Base-by-base conservation (phyloP, 2,888 invertebrate species). In the Aplocera efformata region DNA sequence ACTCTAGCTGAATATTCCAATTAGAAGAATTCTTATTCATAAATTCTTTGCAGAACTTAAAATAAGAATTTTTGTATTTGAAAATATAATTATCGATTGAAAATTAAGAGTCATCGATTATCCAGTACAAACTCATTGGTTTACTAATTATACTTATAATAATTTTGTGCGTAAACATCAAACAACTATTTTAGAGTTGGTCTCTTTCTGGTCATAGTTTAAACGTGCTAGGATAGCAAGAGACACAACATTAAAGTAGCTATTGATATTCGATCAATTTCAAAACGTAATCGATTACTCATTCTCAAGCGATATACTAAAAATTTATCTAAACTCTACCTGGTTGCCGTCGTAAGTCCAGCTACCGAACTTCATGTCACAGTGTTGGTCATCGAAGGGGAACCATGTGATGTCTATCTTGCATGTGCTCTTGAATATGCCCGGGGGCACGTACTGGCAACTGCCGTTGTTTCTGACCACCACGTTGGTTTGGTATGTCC, bases 381-480 rank as follows among this genome's bases (percentile, higher is more conserved):
- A 99, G 90, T 95, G 94, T 93, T 99, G 99, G 91, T 99, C 98
- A 92, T 99, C 99, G 92, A 99, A 99, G 89, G 99, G 99, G 93
- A 99, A 99, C 98, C 98, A 99, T 89, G 98, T 98, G 94, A 99
- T 99, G 93, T 99, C 98, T 91, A 99, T 99, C 92, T 97, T 97
- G 94, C 99, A 99, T 90, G 98, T 99, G 93, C 98, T 98, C 94
- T 98, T 98, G 94, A 99, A 98, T 92, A 99, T 98, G 89, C 98
- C 98, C 86, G 99, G 99, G 82, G 99, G 99, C 90, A 99, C 96
- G 94, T 98, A 98, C 91, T 97, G 94, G 91, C 98, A 97, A 92
- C 94, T 95, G 91, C 99, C 99, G 92, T 97, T 97, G 93, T 95
- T 94, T 91, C 94, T 94, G 90, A 99, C 98, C 91, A 99, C 98